Percentiles rank a stretch among this genome's conserved stretches.
These are phyloP conservation scores for Apeltes quadracus DNA, from an alignment of 2,113 vertebrate genomes.

Conservation along the genomic window DNA sequence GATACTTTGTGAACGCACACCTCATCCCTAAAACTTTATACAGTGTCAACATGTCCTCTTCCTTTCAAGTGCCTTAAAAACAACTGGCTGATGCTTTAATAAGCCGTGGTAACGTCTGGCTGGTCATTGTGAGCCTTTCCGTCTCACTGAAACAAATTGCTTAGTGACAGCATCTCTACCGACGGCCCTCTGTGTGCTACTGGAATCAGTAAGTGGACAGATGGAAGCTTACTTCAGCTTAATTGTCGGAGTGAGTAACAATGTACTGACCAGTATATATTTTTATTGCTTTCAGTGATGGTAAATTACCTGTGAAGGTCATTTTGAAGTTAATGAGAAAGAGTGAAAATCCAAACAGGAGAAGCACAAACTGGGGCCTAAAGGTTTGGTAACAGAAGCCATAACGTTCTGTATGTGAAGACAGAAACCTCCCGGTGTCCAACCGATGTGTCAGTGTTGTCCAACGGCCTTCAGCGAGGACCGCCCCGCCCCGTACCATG, in stretches of 20 bases:
- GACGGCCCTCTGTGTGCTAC: slow-evolving; percentile 8
- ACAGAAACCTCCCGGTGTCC: slow-evolving; percentile 8
- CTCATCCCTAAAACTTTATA: too few species aligned
- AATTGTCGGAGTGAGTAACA: not conserved
- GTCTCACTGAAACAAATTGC: slow-evolving; percentile 23
- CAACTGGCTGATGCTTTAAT: not conserved
- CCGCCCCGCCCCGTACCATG: slow-evolving; percentile 11
- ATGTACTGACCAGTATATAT: not conserved
- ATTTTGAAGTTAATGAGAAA: not conserved
- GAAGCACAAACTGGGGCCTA: slow-evolving; percentile 23
- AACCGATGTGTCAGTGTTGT: slow-evolving; percentile 12
- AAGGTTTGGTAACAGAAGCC: slow-evolving; percentile 4
- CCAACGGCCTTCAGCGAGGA: slow-evolving; percentile 12
- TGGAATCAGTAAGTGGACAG: not conserved
- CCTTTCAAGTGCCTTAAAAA: too few species aligned
- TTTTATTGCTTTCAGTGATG: slow-evolving; percentile 9
- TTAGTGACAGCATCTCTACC: slow-evolving; percentile 16
- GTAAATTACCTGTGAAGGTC: slow-evolving; percentile 13
- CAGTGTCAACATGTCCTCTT: too few species aligned
- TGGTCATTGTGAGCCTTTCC: not conserved
- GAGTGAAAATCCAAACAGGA: not conserved
- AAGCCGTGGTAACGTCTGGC: not conserved
- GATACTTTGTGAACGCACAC: too few species aligned
- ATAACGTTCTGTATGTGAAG: not conserved
- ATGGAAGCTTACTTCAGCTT: not conserved